These are phyloP conservation scores for Bombus affinis DNA, from an alignment of 1,140 invertebrate species.

Conservation along the genomic window DNA sequence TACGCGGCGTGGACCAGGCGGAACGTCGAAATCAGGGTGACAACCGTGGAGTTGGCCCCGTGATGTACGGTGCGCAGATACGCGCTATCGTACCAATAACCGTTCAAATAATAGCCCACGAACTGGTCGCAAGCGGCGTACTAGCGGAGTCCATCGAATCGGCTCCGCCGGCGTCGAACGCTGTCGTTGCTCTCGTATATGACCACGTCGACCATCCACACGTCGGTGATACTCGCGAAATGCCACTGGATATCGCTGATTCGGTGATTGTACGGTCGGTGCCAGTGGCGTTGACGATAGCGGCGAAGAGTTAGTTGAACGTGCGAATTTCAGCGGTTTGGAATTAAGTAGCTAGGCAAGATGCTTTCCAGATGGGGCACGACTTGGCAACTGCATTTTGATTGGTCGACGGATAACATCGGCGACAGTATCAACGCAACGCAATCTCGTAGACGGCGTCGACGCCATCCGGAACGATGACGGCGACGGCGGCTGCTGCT, in stretches of 20 bases:
- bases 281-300: not conserved
- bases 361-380: conserved; percentile 29
- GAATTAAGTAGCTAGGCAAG: conserved; percentile 33
- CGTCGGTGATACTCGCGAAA: conserved; percentile 3
- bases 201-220: not conserved
- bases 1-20: conserved; percentile 23
- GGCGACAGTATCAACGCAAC: conserved; percentile 5
- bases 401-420: conserved; percentile 65
- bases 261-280: not conserved
- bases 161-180: not conserved
- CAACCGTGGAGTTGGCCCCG: conserved; percentile 75
- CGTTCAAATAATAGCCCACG: conserved; percentile 76
- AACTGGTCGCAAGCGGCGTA: conserved; percentile 53
- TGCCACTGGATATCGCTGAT: conserved; percentile 42
- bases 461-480: conserved; percentile 23
- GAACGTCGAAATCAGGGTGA: conserved; percentile 71
- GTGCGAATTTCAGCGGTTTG: conserved; percentile 23
- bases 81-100: conserved; percentile 78
- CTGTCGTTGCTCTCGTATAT: too few species aligned
- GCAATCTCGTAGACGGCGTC: conserved; percentile 42
- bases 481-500: not conserved
- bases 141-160: conserved; percentile 45
- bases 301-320: conserved; percentile 4
- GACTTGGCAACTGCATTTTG: conserved; percentile 70
- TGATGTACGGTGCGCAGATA: conserved; percentile 77